Conservation (phyloP, 2,797 vertebrate genomes). For the Cirrhinus mrigala region DNA sequence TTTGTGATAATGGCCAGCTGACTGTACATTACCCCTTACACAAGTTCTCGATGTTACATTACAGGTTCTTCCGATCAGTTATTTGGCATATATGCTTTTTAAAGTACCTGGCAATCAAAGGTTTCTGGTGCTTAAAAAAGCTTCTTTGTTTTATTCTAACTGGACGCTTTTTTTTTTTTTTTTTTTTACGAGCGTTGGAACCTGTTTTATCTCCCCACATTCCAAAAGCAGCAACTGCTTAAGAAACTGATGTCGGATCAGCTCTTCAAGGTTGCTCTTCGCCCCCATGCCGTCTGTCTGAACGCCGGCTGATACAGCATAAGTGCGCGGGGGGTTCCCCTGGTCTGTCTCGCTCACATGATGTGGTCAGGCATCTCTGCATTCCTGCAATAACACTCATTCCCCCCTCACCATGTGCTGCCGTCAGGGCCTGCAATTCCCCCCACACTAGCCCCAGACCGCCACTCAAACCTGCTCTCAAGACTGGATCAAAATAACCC, state of each 20-base stretch:
- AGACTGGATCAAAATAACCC: slow-evolving; percentile 50
- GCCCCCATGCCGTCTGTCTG: slow-evolving; percentile 24
- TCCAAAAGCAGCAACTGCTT: slow-evolving; percentile 22
- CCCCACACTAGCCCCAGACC: slow-evolving; percentile 13
- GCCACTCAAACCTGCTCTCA: slow-evolving; percentile 44
- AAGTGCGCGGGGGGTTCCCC: slow-evolving; percentile 46
- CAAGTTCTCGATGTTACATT: background rate
- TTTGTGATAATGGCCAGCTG: background rate
- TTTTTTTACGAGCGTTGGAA: slow-evolving; percentile 7
- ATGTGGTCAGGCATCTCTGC: slow-evolving; percentile 51
- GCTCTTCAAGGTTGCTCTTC: slow-evolving; percentile 12
- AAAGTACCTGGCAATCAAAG: background rate
- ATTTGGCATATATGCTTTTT: background rate
- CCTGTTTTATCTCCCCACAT: slow-evolving; percentile 19
- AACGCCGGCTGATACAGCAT: slow-evolving; percentile 3
- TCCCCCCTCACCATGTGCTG: slow-evolving; percentile 54
- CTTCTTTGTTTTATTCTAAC: background rate
- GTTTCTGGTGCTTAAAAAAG: background rate
- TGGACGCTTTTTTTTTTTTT: background rate
- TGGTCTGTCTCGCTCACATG: slow-evolving; percentile 52
- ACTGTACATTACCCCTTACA: background rate
- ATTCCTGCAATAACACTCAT: slow-evolving; percentile 63
- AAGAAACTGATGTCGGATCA: slow-evolving; percentile 30
- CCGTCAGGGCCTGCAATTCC: slow-evolving; percentile 23
- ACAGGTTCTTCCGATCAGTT: background rate